Base-by-base conservation (phyloP, 2,888 invertebrate genomes). In the Zygothrica quintamaculata region DNA sequence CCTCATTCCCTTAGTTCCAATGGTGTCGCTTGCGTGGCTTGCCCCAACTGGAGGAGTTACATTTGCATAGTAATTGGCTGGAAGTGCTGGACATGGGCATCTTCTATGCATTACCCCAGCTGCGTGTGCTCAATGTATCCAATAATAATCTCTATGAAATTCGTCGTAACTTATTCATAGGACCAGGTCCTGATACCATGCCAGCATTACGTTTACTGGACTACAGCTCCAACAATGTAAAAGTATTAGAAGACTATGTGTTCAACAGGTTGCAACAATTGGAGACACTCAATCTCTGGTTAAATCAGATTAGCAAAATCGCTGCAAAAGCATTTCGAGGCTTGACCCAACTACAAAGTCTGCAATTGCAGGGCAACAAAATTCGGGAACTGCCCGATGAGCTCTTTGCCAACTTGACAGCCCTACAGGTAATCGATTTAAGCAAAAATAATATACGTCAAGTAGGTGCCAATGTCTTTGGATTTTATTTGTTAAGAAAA, bases 161-260 rank as follows among this genome's bases (percentile, higher is more conserved):
- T 3, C 59, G 67, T 6, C 40, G 67, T 0, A 73, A 68, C 6
- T 58, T 84, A 0, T 90, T 90, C 39, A 8, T 56, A 4, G 88
- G 88, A 0, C 62, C 88, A 0, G 59, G 55, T 1, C 46, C 47
- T 1, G 40, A 56, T 6, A 57, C 29, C 3, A 22, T 9, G 1
- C 66, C 79, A 0, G 55, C 61, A 25, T 52, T 90, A 1, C 44
- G 60, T 1, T 39, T 77, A 11, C 72, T 91, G 6, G 88, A 90
- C 57, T 75, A 89, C 6, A 89, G 82, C 25, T 77, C 79, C 0
- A 91, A 90, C 36, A 74, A 89, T 64, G 77, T 90, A 0, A 60
- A 60, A 4, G 31, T 48, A 1, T 59, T 90, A 11, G 55, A 59
- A 0, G 64, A 67, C 1, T 52, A 59, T 1, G 74, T 82, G 0